Evolutionary conservation across 1,140 invertebrate genomes (phyloP), one percentile per base, ranked within the genome.

Genomic region (Holcopasites calliopsidis): DNA sequence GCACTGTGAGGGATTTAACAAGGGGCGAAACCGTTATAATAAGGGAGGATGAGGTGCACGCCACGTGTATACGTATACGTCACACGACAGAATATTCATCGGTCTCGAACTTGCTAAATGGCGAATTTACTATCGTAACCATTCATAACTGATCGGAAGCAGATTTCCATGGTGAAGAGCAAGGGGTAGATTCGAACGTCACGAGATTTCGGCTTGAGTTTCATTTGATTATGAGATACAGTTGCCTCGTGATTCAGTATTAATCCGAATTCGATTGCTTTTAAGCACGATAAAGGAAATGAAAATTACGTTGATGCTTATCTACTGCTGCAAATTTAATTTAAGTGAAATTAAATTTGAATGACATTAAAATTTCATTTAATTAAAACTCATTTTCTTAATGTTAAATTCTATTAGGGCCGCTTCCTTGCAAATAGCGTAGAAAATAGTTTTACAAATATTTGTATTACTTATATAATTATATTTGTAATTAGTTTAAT

Each of bases 51-150:
- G 79, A 47, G 58, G 61, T 49, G 23, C 55, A 62, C 69, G 33
- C 44, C 64, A 26, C 74, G 52, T 64, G 52, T 75, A 68, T 55
- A 82, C 38, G 38, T 79, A 82, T 74, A 74, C 57, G 61, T 77
- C 68, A 61, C 52, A 35, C 44, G 47, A 68, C 40, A 44, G 80
- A 82, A 83, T 83, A 83, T 83, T 83, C 81, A 83, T 83, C 76
- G 70, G 40, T 65, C 21, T 65, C 74, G 65, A 77, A 82, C 72
- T 79, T 78, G 80, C 80, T 83, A 83, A 83, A 75, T 70, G 52
- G 49, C 62, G 65, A 83, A 83, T 83, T 83, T 69, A 75, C 76
- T 75, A 82, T 75, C 65, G 58, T 58, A 35, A 55, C 35, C 57
- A 60, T 49, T 68, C 42, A 58, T 50, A 54, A 66, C 44, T 64